A percentile compares a stretch with the other conserved stretches of the same genome.
Conservation (phyloP, 2,888 invertebrate species). For the Spatulosminthurus flaviceps region DNA sequence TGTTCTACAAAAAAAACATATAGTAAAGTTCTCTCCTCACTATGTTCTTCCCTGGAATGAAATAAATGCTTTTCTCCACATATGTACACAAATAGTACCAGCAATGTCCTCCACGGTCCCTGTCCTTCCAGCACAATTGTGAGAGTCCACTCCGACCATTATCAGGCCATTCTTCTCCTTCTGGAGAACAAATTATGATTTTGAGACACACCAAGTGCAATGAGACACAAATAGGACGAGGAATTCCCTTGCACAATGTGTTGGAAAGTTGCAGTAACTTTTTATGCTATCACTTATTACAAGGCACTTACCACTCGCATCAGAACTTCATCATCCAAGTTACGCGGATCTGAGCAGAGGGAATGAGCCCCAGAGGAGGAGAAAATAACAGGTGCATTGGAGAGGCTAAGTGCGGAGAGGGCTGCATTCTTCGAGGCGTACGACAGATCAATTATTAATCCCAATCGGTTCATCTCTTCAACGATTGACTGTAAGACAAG, state of each 20-base stretch:
- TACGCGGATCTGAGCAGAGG: conserved; percentile 72
- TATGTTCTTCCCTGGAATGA: background rate
- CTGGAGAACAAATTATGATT: background rate
- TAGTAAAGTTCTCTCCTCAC: too few species aligned
- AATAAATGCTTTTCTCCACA: background rate
- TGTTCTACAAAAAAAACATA: conserved; percentile 56
- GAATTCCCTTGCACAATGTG: too few species aligned
- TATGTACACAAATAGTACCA: conserved; percentile 16
- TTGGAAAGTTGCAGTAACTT: too few species aligned
- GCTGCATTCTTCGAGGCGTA: conserved; percentile 74
- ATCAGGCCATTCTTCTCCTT: conserved; percentile 11
- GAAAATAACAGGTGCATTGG: conserved; percentile 68
- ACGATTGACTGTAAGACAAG: conserved; percentile 35
- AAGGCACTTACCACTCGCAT: conserved; percentile 69
- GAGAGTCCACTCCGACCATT: background rate
- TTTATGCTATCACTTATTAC: background rate
- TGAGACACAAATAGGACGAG: background rate
- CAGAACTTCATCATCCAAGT: conserved; percentile 74
- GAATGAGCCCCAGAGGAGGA: conserved; percentile 72
- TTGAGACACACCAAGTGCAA: background rate
- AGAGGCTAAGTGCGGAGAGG: conserved; percentile 71
- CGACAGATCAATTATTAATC: conserved; percentile 76
- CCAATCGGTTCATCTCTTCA: conserved; percentile 73
- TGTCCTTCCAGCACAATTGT: background rate
- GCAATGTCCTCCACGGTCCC: conserved; percentile 29